Percentiles rank a stretch among this genome's conserved stretches.
These are phyloP conservation scores for Micronycteris hirsuta DNA, from an alignment of 2,113 vertebrate genomes.

Conservation along the genomic window DNA sequence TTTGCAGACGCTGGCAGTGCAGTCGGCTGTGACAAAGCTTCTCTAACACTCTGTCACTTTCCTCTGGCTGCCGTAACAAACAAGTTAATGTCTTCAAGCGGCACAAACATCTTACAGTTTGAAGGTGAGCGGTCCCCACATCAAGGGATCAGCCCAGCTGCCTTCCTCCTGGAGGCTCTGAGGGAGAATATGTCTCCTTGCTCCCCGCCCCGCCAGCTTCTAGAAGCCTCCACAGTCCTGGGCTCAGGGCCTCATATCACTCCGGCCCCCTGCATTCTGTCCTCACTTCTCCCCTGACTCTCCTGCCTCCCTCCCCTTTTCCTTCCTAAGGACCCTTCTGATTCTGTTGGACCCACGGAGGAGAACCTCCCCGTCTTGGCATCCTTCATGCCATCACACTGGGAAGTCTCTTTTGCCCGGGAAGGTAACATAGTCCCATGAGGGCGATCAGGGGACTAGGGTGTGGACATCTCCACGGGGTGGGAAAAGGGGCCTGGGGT, in stretches of 20 bases:
- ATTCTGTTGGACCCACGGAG: neutral
- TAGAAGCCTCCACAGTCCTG: fast-evolving
- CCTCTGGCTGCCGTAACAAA: neutral
- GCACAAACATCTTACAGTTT: no score
- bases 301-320: neutral
- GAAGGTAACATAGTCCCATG: neutral
- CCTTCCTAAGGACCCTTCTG: neutral
- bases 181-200: no score
- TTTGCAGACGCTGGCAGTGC: neutral
- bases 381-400: no score
- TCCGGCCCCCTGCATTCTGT: neutral
- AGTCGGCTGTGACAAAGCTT: neutral
- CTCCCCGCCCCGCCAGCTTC: neutral
- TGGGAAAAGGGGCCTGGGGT: neutral
- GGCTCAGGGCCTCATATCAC: fast-evolving
- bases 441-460: neutral
- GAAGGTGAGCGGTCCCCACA: neutral
- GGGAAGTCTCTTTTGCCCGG: neutral
- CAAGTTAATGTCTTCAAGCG: neutral
- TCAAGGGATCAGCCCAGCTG: fast-evolving
- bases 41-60: fast-evolving
- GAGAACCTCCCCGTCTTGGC: neutral
- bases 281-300: neutral
- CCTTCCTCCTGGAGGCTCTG: neutral
- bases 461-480: neutral